phyloP scores from a whole-genome alignment of 2,888 invertebrate species.

The Caenorhabditis sp. region DNA sequence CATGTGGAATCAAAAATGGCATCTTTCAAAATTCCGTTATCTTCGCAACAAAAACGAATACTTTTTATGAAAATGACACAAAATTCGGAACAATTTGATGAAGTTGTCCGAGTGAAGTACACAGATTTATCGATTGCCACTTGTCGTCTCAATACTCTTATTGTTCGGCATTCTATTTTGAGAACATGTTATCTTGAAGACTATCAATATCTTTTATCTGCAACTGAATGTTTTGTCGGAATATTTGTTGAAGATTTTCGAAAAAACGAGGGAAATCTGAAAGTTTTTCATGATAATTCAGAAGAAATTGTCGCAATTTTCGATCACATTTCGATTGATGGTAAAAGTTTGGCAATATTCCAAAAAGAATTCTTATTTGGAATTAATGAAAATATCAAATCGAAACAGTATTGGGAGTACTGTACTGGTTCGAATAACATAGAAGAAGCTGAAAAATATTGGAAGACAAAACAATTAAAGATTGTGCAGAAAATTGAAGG shows the following conservation, averaged over 20 bases:
- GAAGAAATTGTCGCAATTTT: constrained; percentile 21
- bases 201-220: constrained; percentile 22
- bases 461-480: not conserved
- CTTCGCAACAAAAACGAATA: constrained; percentile 37
- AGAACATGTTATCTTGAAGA: constrained; percentile 14
- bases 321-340: constrained; percentile 53
- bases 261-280: not conserved
- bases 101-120: constrained; percentile 10
- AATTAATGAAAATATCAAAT: not conserved
- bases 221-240: constrained; percentile 22
- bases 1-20: too few species aligned
- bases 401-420: not conserved
- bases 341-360: constrained; percentile 40
- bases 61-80: constrained; percentile 14
- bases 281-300: not conserved
- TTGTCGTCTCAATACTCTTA: constrained; percentile 8
- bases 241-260: not conserved
- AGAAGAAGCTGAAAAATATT: constrained; percentile 2
- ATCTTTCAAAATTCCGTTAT: constrained; percentile 15
- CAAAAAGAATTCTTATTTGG: constrained; percentile 24
- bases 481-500: not conserved
- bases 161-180: constrained; percentile 16
- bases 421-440: not conserved
- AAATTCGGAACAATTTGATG: constrained; percentile 16
- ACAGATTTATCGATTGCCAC: not conserved